Evolutionary conservation across 1,140 invertebrate species (phyloP).

Genomic region (Cepaea nemoralis): DNA sequence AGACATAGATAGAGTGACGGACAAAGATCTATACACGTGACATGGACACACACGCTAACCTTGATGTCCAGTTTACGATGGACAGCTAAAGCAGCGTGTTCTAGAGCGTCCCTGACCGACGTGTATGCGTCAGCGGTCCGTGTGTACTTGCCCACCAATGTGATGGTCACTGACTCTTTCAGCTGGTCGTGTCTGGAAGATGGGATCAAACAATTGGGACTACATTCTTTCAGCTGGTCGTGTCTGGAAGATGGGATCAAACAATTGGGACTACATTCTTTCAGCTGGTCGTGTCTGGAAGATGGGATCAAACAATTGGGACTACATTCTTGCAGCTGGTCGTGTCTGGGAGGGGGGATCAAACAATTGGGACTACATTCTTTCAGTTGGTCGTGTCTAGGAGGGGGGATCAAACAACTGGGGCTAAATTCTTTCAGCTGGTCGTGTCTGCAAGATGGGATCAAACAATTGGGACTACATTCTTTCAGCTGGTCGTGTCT

Average conservation of each 20-base stretch:
- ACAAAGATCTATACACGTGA: background rate
- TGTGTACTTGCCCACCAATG: slow-evolving; percentile 99
- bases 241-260: slow-evolving; percentile 52
- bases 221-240: slow-evolving; percentile 74
- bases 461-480: too few relatives aligned
- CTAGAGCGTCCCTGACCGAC: slow-evolving; percentile 93
- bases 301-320: background rate
- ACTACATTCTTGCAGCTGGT: slow-evolving; percentile 75
- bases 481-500: too few relatives aligned
- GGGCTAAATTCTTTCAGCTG: too few relatives aligned
- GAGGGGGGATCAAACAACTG: too few relatives aligned
- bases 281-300: slow-evolving; percentile 65
- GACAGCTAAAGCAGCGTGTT: slow-evolving; percentile 88
- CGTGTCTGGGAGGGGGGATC: slow-evolving; percentile 55
- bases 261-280: slow-evolving; percentile 74
- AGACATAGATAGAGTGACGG: background rate
- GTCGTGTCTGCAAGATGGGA: too few relatives aligned
- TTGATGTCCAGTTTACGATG: slow-evolving; percentile 87
- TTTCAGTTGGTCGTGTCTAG: too few relatives aligned
- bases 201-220: background rate
- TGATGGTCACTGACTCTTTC: slow-evolving; percentile 86
- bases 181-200: slow-evolving; percentile 64
- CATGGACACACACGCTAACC: slow-evolving; percentile 69
- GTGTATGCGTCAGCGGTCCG: slow-evolving; percentile 96
- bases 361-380: too few relatives aligned